Base-by-base conservation (phyloP, 2,113 vertebrate species). In the Danionella cerebrum region DNA sequence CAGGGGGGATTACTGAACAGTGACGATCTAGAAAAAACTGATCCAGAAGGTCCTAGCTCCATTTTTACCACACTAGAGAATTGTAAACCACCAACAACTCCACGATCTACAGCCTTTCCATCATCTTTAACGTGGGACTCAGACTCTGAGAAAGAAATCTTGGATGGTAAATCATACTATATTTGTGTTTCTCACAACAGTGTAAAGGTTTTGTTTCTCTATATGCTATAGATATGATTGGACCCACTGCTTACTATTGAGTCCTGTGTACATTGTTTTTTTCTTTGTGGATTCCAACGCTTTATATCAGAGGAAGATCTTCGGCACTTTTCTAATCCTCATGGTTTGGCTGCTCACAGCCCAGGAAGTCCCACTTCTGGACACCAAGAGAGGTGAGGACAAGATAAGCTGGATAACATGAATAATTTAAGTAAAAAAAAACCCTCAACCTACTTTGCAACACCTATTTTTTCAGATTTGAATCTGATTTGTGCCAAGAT, bases 61-160 rank as follows among this genome's bases (percentile, higher is more conserved):
- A 3, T 76, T 6, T 69, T 70, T 54, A 52, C 72, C 58, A 51
- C 71, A n/a, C 38, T 65, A 6, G 80, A 79, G 21, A 38, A 70
- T 25, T 80, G 65, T 73, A 77, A 54, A 2, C 64, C 77, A 67
- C 83, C 76, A 77, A 83, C 76, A 80, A 84, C 60, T 39, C 67
- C 74, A 72, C 80, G 73, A 70, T 81, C 87, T 74, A 87, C 86
- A 36, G 84, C 85, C 73, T 89, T 90, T 67, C 79, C 84, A 18
- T 89, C 89, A 76, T 89, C 89, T 69, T 80, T 88, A 1, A 87
- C 82, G 73, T 90, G 88, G 88, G 89, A 90, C 81, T 90, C 89
- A 0, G 89, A 90, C 81, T 90, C 89, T 0, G 89, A 89, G 79
- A 89, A 80, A 52, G 89, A 90, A 71, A 81, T 78, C 6, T 73